Base-by-base conservation (phyloP, 2,888 invertebrate genomes). In the Tiliacea citrago region DNA sequence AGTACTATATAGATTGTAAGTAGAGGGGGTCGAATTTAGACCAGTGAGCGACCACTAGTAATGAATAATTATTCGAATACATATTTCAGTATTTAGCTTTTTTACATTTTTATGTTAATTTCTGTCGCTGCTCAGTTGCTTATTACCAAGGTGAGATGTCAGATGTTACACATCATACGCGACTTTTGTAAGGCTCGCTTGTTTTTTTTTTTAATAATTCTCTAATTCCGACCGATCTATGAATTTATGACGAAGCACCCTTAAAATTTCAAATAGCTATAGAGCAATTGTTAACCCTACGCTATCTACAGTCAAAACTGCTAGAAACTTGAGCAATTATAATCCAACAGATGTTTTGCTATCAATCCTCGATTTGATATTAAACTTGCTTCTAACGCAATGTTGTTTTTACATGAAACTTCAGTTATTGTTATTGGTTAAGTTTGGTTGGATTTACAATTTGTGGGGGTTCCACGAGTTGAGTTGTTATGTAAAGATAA, bases 341-440 rank as follows among this genome's bases (percentile, higher is more conserved):
- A 61, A 53, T 53, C 55, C 4, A 78, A 81, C 83, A 84, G 83
- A 85, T 85, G 86, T 86, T 86, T 73, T 74, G 81, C 53, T 71
- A 82, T 81, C 78, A 75, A 78, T 79, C 69, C 79, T 47, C 77
- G 53, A 67, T 78, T 75, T 53, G 66, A 67, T 79, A 79, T 84
- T 68, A 79, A 82, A 82, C 75, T 78, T 49, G 60, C 66, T n/a
- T 55, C 62, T 71, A 57, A 57, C 53, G 58, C 81, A 66, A 21
- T 85, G 77, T 85, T 86, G 84, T 81, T 88, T 87, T 86, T 88
- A 76, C 61, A 79, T 35, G 49, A 66, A 86, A 83, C 76, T 76
- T 79, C 53, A 66, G 71, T 79, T 83, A 88, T 83, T 82, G 79
- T 80, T 84, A 78, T 85, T 73, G 75, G 53, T 72, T 67, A 68